A percentile compares a stretch with the other conserved stretches of the same genome.
Conservation (phyloP, 2,888 invertebrate genomes). For the Scaptomyza tumidula region DNA sequence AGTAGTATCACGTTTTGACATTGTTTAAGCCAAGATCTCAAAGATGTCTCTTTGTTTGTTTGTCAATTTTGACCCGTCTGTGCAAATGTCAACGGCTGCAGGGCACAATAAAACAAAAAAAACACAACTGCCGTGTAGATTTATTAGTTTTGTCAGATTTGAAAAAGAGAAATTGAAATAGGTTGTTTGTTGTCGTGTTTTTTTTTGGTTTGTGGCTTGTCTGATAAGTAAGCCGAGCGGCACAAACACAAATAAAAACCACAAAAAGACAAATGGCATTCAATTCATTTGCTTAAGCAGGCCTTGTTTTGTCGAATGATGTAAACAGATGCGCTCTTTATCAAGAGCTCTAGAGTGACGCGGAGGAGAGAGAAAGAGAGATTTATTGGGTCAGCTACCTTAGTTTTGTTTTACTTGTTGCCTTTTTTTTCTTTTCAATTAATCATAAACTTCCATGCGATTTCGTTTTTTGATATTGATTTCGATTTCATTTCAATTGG, state of each 20-base stretch:
- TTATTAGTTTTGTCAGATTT: constrained; percentile 57
- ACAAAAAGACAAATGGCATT: constrained; percentile 35
- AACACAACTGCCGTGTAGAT: constrained; percentile 40
- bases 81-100: constrained; percentile 61
- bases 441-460: constrained; percentile 47
- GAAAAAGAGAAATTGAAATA: constrained; percentile 68
- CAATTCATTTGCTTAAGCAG: constrained; percentile 47
- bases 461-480: constrained; percentile 42
- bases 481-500: constrained; percentile 60
- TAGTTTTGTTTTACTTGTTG: background rate
- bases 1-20: constrained; percentile 38
- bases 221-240: constrained; percentile 67
- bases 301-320: constrained; percentile 7
- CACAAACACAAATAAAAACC: background rate
- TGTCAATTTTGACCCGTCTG: constrained; percentile 57
- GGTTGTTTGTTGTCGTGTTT: constrained; percentile 25
- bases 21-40: constrained; percentile 16
- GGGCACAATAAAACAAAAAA: constrained; percentile 32
- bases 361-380: constrained; percentile 2
- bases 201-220: constrained; percentile 27
- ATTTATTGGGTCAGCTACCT: constrained; percentile 45
- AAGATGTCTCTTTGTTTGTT: constrained; percentile 40
- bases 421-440: constrained; percentile 8
- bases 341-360: constrained; percentile 18
- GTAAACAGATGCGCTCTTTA: constrained; percentile 19